These are phyloP conservation scores for Manduca sexta DNA, from an alignment of 1,140 invertebrate species.

Conservation along the genomic window DNA sequence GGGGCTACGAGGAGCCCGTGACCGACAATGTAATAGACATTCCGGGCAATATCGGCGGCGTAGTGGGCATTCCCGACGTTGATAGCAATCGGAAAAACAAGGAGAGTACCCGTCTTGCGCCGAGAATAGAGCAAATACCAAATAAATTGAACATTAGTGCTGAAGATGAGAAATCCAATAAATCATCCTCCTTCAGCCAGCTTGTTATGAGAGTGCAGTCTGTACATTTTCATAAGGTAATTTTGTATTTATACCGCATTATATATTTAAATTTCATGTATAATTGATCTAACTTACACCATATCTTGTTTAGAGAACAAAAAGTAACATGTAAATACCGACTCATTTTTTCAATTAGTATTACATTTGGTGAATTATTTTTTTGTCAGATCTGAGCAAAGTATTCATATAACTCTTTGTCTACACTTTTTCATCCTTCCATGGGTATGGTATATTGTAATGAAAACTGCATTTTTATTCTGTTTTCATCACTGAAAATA, in stretches of 20 bases:
- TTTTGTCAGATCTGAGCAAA: too few species aligned
- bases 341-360: too few species aligned
- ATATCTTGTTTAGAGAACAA: too few species aligned
- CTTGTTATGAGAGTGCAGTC: conserved; percentile 64
- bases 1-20: conserved; percentile 50
- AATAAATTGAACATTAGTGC: conserved; percentile 56
- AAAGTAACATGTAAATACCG: too few species aligned
- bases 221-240: conserved; percentile 64
- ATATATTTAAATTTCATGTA: too few species aligned
- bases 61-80: conserved; percentile 22
- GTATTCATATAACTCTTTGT: too few species aligned
- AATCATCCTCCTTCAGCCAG: conserved; percentile 61
- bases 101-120: conserved; percentile 31
- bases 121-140: conserved; percentile 42
- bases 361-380: too few species aligned
- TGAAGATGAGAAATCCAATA: conserved; percentile 67
- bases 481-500: too few species aligned
- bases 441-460: too few species aligned
- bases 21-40: conserved; percentile 63
- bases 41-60: conserved; percentile 46
- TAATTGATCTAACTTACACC: too few species aligned
- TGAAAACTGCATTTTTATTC: too few species aligned
- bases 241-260: conserved; percentile 12
- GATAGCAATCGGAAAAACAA: conserved; percentile 44
- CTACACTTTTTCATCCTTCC: too few species aligned